Base-by-base conservation (phyloP, 2,888 invertebrate species). In the Lithophane leautieri region DNA sequence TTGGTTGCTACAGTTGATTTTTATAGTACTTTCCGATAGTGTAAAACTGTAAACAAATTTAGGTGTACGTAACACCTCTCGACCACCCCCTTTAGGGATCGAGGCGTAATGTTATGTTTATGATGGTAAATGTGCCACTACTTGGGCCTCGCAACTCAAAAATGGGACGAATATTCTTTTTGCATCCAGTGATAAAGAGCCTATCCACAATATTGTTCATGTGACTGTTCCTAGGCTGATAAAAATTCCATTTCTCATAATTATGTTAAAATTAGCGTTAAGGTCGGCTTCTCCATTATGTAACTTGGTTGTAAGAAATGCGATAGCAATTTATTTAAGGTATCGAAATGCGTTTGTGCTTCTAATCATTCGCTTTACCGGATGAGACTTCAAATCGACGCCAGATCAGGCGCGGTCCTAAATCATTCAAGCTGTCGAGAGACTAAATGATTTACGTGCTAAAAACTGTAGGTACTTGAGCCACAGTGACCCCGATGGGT, bases 331-430 rank as follows among this genome's bases (percentile, higher is more conserved):
- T 60, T 22, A 22, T 11, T 34, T 19, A 12, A 34, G 1, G 1
- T 14, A 34, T 34, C 34, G 34, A 34, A 61, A 50, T 50, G 19
- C 14, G 19, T 50, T 2, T 44, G 11, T 94, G 95, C 97, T 97
- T 97, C 97, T 97, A 97, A 97, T 97, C 97, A 97, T 97, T 98
- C 97, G 97, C 97, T 97, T 97, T 97, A 97, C 97, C 97, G 95
- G 97, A 97, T 97, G 94, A 34, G 34, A 34, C 34, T 90, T 88
- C 81, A 66, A 79, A 87, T 89, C 88, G 90, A 84, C 94, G 95
- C 97, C 97, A 97, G n/a, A n/a, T n/a, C n/a, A n/a, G n/a, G n/a
- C n/a, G n/a, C n/a, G n/a, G n/a, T n/a, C n/a, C n/a, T n/a, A n/a
- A n/a, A n/a, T n/a, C n/a, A n/a, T n/a, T n/a, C n/a, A n/a, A n/a